These are phyloP conservation scores for Ceratothoa steindachneri DNA, from an alignment of 2,888 invertebrate species.

Conservation along the genomic window DNA sequence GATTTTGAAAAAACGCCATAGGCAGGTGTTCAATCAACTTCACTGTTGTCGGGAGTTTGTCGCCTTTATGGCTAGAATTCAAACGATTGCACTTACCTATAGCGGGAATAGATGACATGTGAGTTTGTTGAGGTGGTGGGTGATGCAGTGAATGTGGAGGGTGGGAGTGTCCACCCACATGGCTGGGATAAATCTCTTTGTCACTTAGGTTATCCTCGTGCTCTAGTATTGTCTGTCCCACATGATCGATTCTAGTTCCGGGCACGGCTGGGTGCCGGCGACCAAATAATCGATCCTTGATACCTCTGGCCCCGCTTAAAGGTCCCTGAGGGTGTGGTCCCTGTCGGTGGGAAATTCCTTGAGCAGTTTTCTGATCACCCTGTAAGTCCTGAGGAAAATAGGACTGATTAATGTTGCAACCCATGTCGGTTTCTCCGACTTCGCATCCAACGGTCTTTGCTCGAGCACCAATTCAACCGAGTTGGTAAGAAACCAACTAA, in stretches of 20 bases:
- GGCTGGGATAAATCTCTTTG: constrained; percentile 72
- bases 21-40: too few relatives aligned
- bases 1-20: too few relatives aligned
- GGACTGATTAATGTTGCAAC: too few relatives aligned
- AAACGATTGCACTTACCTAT: constrained; percentile 64
- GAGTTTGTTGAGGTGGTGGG: constrained; percentile 18
- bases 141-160: constrained; percentile 2
- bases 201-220: constrained; percentile 82
- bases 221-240: constrained; percentile 66
- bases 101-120: constrained; percentile 55
- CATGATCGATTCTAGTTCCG: constrained; percentile 48
- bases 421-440: too few relatives aligned
- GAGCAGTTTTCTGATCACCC: constrained; percentile 10
- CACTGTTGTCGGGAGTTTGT: too few relatives aligned
- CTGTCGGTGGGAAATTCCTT: constrained; percentile 9
- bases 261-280: constrained; percentile 21
- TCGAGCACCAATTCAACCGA: neutral
- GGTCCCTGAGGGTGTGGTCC: constrained; percentile 5
- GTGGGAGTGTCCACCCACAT: constrained; percentile 48
- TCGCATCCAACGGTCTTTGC: neutral
- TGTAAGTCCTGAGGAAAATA: neutral
- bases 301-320: constrained; percentile 14
- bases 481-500: neutral
- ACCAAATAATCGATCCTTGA: constrained; percentile 31
- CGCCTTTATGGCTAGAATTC: too few relatives aligned